Evolutionary conservation across 2,113 vertebrate genomes (phyloP), one percentile per base, ranked within the genome.

Genomic region (Theristicus caerulescens): DNA sequence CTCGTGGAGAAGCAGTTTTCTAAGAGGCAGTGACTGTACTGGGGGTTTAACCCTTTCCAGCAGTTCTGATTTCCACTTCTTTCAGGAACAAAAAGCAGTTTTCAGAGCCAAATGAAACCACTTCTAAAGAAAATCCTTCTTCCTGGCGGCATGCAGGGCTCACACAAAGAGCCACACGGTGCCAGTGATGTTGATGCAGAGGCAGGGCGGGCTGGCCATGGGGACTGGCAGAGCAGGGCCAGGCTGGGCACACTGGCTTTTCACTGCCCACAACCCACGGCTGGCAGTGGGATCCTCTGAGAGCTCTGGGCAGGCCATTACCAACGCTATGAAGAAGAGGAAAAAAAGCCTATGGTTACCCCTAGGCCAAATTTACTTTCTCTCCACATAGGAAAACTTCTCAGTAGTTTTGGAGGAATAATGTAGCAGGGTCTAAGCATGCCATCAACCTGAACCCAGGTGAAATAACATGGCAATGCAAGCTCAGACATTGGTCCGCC

Each of bases 111-210:
- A 79, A 40, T 19, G 5, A 76, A 88, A 32, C 11, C 6, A 34
- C 3, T 40, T 62, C 25, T 29, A 64, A 58, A 58, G 38, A 49
- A 58, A 44, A 25, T 7, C 6, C 29, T 59, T 42, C 11, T 51
- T 73, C 14, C 42, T 69, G 36, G 29, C 7, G 3, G 36, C n/a
- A 7, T 2, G 15, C 34, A 36, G 25, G 16, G 62, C 32, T 12
- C 11, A 32, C 19, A 42, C 6, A 0, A 65, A 38, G 3, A 38
- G 40, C 36, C 2, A 0, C 54, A 34, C 15, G 4, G 17, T 65
- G 32, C 34, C 11, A 14, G 61, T 5, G 9, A 29, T 16, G 66
- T 31, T 58, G 25, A 44, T 52, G 47, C 13, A 79, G 42, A 38
- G 38, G 16, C 22, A 66, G 38, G 52, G 13, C 47, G 42, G 26